Conservation (phyloP, 2,888 invertebrate genomes). For the Zaprionus obscuricornis region DNA sequence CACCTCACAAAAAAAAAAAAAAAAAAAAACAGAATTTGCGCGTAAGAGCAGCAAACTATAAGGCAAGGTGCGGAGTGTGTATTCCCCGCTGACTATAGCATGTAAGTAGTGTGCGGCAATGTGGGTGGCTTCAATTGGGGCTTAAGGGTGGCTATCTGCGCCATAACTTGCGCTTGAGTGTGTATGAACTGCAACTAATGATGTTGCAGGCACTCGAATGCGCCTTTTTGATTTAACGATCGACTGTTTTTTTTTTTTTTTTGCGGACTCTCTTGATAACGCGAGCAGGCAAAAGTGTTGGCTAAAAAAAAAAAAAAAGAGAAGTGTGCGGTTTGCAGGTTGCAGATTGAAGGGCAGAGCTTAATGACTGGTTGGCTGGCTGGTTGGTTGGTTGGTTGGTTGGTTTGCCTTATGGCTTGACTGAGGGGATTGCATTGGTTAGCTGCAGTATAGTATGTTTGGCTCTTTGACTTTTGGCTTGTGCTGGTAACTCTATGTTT, state of each 20-base stretch:
- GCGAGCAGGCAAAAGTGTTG: neutral
- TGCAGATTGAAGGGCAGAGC: slow-evolving; percentile 18
- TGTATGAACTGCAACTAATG: slow-evolving; percentile 80
- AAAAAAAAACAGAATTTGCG: too few species aligned
- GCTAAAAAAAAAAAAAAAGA: neutral
- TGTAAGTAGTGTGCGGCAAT: neutral
- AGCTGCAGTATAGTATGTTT: slow-evolving; percentile 63
- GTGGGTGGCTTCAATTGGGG: neutral
- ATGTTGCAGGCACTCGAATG: slow-evolving; percentile 78
- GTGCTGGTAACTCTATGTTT: slow-evolving; percentile 13
- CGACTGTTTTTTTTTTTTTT: slow-evolving; percentile 51
- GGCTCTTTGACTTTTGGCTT: slow-evolving; percentile 43
- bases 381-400: slow-evolving; percentile 23
- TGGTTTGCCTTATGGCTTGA: slow-evolving; percentile 19
- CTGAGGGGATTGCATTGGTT: too few species aligned
- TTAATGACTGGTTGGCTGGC: slow-evolving; percentile 70
- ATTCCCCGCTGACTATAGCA: neutral
- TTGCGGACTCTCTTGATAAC: slow-evolving; percentile 30
- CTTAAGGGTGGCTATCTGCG: slow-evolving; percentile 43
- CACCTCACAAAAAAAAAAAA: slow-evolving; percentile 74
- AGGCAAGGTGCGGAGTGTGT: neutral
- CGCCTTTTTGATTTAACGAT: slow-evolving; percentile 79
- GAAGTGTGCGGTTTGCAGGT: neutral
- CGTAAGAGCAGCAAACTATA: slow-evolving; percentile 15
- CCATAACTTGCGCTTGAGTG: slow-evolving; percentile 75